Evolutionary conservation across 64 coral and sea anemone genomes (phyloP), one percentile per base, ranked within the genome.

Genomic region (Astreopora myriophthalma): DNA sequence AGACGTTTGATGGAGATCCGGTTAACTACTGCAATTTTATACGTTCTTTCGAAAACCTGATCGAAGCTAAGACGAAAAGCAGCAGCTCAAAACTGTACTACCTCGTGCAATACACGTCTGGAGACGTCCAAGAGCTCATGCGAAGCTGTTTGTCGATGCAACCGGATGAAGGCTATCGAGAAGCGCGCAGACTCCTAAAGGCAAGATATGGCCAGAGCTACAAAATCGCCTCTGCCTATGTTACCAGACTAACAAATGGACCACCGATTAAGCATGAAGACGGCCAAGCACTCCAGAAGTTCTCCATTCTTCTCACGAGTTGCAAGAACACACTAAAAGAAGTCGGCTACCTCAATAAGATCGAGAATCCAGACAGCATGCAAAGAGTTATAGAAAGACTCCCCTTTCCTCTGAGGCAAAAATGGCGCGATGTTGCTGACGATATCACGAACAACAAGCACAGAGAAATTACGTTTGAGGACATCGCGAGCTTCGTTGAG

Each of bases 21-120:
- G 11, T 44, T 29, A n/a, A 88, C 28, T 94, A 94, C 48, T 84
- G 77, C 52, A 58, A 71, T 25, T 88, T 94, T 83, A 52, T 88
- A 13, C 75, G 92, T 26, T 62, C 85, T 0, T 88, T 88, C 30
- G 85, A 93, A 79, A 87, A 88, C 40, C 63, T 88, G 16, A 94
- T 88, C 33, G 92, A 93, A 42, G 34, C 42, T 3, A 87, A 88
- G 79, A 88, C 85, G 23, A 37, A 73, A 28, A 93, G 75, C 70
- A 68, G 85, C 38, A 94, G 92, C 20, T 46, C 92, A 57, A 65
- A 73, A 52, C 44, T 94, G 65, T 94, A 94, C 55, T 89, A 94
- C 28, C 73, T 94, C 44, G 61, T 88, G 55, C 92, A 94, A 44
- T 88, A 88, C 37, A 94, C 85, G 26, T 67, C 12, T 0, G 1